Evolutionary conservation across 1,140 invertebrate species (phyloP), one percentile per base, ranked within the genome.

Genomic region (Drosophila truncata): DNA sequence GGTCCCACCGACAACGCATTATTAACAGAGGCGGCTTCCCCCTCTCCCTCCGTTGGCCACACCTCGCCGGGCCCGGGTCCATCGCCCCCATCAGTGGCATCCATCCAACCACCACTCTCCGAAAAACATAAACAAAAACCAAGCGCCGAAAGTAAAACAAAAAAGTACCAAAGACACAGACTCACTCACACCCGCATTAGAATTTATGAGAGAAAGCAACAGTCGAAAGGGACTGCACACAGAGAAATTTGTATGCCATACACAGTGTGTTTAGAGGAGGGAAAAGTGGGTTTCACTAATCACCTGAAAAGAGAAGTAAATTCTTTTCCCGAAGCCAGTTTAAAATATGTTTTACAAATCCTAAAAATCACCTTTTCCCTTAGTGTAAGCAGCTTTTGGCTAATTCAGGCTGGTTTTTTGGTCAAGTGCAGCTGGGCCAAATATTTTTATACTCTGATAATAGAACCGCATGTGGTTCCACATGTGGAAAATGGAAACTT

Each of bases 121-220:
- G 65, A 79, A 57, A 62, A 86, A 74, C 55, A 78, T 64, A 85
- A 82, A 82, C 83, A 87, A 87, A 80, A 82, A 69, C 76, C 69
- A 72, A 81, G 76, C 83, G 61, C 57, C 82, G 77, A 85, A 85
- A 88, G 85, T 88, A 83, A 69, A 88, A 72, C 66, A 72, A 86
- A 88, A 69, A 83, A 77, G 61, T 66, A 49, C 74, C 47, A 67
- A 78, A 78, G 50, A 46, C 69, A 42, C 60, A 76, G 57, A 70
- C 55, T 62, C 44, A 60, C 52, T 66, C 61, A 57, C 65, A 61
- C 52, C 65, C 47, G 75, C 69, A 86, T 80, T 86, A 82, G 84
- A 86, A 86, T 83, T 88, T 87, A 87, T 87, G 85, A 80, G 67
- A 72, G 67, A 84, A 78, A 87, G 84, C 84, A 88, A 88, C 80